phyloP scores from a whole-genome alignment of 2,888 invertebrate species.

The Sarcophaga subvicina region DNA sequence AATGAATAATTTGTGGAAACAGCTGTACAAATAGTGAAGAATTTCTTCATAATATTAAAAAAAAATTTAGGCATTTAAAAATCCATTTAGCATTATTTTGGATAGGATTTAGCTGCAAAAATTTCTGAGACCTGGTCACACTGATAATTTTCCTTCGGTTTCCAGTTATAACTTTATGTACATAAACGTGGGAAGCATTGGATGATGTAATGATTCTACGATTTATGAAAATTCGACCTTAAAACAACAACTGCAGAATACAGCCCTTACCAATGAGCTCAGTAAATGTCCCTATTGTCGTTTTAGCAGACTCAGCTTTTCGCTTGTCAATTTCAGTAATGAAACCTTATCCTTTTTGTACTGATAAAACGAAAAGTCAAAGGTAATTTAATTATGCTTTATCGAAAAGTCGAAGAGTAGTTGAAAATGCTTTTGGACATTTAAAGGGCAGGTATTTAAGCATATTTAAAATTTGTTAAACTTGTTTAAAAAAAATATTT shows the following conservation, averaged over 20 bases:
- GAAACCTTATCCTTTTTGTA: conserved; percentile 45
- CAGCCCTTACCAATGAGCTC: no score
- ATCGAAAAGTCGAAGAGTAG: conserved; percentile 41
- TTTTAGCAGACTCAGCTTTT: conserved; percentile 52
- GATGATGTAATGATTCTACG: neutral
- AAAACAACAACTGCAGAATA: neutral
- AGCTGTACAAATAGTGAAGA: no score
- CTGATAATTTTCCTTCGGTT: no score
- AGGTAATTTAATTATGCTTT: conserved; percentile 49
- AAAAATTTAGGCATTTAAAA: no score
- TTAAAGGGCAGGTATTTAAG: neutral
- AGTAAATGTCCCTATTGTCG: conserved; percentile 30
- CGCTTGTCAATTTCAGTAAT: conserved; percentile 23
- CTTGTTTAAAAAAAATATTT: no score
- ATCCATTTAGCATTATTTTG: no score
- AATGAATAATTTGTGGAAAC: no score
- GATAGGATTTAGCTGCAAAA: no score
- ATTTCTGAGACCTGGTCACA: no score
- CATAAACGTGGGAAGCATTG: neutral
- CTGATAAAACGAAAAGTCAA: conserved; percentile 9
- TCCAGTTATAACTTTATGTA: neutral
- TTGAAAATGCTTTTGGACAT: conserved; percentile 47
- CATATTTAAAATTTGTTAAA: no score
- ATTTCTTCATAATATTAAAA: no score
- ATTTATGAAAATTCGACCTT: neutral